Evolutionary conservation across 2,888 invertebrate genomes (phyloP).

Genomic region (Eulithis prunata): DNA sequence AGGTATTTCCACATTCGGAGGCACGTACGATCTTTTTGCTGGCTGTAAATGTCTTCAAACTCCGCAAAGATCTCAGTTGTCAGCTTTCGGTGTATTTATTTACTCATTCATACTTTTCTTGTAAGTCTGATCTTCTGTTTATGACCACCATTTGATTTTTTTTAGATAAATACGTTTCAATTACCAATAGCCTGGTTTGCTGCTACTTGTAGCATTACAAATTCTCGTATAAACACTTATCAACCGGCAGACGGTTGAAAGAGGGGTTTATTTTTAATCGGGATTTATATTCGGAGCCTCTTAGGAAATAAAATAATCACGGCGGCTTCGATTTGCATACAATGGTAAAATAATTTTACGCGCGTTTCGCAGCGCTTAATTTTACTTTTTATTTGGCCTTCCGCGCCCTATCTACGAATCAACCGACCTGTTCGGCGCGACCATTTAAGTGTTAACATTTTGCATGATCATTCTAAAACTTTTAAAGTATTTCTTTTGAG

Average conservation of each 20-base stretch:
- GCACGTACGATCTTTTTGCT: conserved; percentile 68
- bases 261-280: conserved; percentile 64
- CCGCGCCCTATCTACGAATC: conserved; percentile 83
- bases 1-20: conserved; percentile 65
- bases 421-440: conserved; percentile 70
- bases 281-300: conserved; percentile 80
- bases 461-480: conserved; percentile 57
- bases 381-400: conserved; percentile 82
- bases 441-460: conserved; percentile 81
- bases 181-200: conserved; percentile 40
- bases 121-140: conserved; percentile 61
- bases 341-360: conserved; percentile 85
- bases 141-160: conserved; percentile 47
- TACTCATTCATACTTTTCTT: conserved; percentile 71
- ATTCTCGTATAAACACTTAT: conserved; percentile 62
- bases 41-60: conserved; percentile 66
- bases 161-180: conserved; percentile 45
- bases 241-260: conserved; percentile 62
- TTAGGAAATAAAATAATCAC: conserved; percentile 85
- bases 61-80: conserved; percentile 60
- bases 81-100: conserved; percentile 71
- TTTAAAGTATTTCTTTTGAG: conserved; percentile 46
- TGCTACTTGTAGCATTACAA: conserved; percentile 17
- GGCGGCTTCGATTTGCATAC: conserved; percentile 81
- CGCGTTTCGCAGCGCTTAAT: conserved; percentile 83